Evolutionary conservation across 2,888 invertebrate species (phyloP).

Genomic region (Hoplodrina ambigua): DNA sequence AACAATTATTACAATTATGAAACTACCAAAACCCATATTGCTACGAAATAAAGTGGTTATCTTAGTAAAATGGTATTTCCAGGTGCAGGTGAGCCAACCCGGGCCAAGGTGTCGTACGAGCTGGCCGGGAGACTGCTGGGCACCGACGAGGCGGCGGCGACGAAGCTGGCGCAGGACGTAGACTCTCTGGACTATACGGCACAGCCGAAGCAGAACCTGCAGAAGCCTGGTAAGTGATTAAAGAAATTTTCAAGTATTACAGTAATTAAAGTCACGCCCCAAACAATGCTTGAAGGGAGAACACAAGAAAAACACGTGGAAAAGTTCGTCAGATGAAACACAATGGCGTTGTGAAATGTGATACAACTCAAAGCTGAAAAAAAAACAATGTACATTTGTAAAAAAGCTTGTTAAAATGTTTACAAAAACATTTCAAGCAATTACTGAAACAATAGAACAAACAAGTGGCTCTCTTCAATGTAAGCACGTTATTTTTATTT

Average conservation of each 20-base stretch:
- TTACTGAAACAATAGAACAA: background rate
- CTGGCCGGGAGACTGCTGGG: constrained; percentile 91
- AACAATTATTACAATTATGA: no score
- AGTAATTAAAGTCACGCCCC: no score
- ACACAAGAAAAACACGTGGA: no score
- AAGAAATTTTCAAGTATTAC: background rate
- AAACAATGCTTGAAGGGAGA: no score
- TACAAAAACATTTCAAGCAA: constrained; percentile 3
- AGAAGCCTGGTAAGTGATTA: constrained; percentile 68
- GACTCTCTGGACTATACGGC: constrained; percentile 70
- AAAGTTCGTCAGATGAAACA: background rate
- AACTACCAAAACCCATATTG: no score
- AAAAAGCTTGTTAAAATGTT: constrained; percentile 12
- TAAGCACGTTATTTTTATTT: background rate
- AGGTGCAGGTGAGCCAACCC: constrained; percentile 90
- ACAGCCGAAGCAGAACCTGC: constrained; percentile 65
- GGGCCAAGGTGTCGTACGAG: constrained; percentile 92
- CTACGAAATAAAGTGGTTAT: background rate
- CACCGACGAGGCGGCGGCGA: constrained; percentile 80
- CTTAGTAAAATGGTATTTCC: background rate
- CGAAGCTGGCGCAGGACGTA: constrained; percentile 83
- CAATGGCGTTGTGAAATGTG: background rate
- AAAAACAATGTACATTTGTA: background rate
- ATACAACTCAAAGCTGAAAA: constrained; percentile 7
- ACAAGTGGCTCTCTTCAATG: constrained; percentile 1